A percentile compares a stretch with the other conserved stretches of the same genome.
Conservation (phyloP, 2,797 vertebrate genomes). For the Pangasius larnaudii region DNA sequence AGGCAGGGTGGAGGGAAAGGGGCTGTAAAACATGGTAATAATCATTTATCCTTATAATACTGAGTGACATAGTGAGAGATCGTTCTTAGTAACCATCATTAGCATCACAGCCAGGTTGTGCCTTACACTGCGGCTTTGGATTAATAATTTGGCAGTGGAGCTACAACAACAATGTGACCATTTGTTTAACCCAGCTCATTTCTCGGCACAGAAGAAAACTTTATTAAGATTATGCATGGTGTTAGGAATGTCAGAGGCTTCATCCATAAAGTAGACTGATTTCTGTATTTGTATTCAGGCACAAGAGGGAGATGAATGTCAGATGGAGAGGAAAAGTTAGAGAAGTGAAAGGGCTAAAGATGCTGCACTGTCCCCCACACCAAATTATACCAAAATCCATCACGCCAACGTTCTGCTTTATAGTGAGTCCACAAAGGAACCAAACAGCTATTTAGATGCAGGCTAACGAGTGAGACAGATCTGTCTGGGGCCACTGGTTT, state of each 20-base stretch:
- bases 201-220: slow-evolving; percentile 45
- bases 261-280: slow-evolving; percentile 55
- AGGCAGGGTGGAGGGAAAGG: slow-evolving; percentile 32
- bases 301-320: slow-evolving; percentile 50
- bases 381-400: slow-evolving; percentile 55
- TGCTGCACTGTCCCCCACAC: slow-evolving; percentile 21
- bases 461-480: slow-evolving; percentile 47
- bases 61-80: slow-evolving; percentile 41
- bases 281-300: slow-evolving; percentile 45
- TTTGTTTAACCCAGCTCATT: slow-evolving; percentile 49
- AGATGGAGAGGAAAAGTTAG: slow-evolving; percentile 27
- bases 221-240: slow-evolving; percentile 56
- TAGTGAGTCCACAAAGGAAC: slow-evolving; percentile 37
- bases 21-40: slow-evolving; percentile 47
- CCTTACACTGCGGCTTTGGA: slow-evolving; percentile 44
- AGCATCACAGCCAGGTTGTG: slow-evolving; percentile 46
- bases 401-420: slow-evolving; percentile 47
- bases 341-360: slow-evolving; percentile 40
- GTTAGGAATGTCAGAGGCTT: slow-evolving; percentile 56
- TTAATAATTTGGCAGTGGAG: slow-evolving; percentile 49
- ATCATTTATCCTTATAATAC: slow-evolving; percentile 55
- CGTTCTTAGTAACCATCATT: slow-evolving; percentile 49
- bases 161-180: slow-evolving; percentile 46
- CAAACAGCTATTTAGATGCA: slow-evolving; percentile 59
- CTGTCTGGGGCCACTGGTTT: slow-evolving; percentile 50